Percentiles rank a stretch among this genome's conserved stretches.
Conservation (phyloP, 2,888 invertebrate genomes). For the Automeris io region DNA sequence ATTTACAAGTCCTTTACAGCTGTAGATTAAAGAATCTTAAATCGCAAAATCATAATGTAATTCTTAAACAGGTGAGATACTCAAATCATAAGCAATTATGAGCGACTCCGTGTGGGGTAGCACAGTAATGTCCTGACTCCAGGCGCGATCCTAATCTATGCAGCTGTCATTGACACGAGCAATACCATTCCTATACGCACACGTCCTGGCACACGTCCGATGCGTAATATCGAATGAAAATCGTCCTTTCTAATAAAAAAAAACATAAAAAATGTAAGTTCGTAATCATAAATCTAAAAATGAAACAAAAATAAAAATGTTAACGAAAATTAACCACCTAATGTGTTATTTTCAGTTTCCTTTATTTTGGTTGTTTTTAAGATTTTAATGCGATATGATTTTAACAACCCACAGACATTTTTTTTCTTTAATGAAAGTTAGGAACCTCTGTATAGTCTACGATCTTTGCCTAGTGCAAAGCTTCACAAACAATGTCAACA, state of each 20-base stretch:
- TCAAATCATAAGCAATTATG: background rate
- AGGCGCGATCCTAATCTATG: conserved; percentile 45
- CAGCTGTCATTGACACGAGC: conserved; percentile 51
- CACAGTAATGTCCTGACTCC: conserved; percentile 19
- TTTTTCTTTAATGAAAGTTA: background rate
- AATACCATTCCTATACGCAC: conserved; percentile 10
- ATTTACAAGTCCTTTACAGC: too few relatives aligned
- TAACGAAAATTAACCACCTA: too few relatives aligned
- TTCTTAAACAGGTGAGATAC: too few relatives aligned
- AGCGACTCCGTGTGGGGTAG: conserved; percentile 17
- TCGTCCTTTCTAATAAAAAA: background rate
- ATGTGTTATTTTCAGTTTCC: too few relatives aligned
- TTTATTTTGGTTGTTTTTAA: too few relatives aligned
- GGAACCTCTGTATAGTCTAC: background rate
- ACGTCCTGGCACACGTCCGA: background rate
- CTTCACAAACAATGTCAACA: conserved; percentile 16
- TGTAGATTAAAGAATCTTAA: too few relatives aligned
- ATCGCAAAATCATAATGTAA: too few relatives aligned
- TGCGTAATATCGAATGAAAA: background rate
- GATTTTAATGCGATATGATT: too few relatives aligned
- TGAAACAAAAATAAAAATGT: too few relatives aligned
- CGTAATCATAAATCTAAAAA: too few relatives aligned
- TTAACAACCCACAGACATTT: too few relatives aligned
- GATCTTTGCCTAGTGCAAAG: background rate
- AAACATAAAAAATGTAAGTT: too few relatives aligned